Base-by-base conservation (phyloP, 2,888 invertebrate species). In the Shargacucullia verbasci region DNA sequence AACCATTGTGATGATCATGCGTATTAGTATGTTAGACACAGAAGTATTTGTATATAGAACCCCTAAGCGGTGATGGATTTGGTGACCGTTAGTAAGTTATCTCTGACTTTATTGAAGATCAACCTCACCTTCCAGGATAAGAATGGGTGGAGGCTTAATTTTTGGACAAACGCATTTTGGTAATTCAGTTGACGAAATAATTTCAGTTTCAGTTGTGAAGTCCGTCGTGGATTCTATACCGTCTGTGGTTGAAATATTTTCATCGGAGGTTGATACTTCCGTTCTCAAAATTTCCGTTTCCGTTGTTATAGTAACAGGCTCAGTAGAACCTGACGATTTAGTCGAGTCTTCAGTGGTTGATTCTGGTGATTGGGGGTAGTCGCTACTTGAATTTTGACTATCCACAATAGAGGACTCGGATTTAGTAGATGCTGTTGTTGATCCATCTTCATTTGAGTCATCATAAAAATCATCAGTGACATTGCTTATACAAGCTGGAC, bases 71-170 rank as follows among this genome's bases (percentile, higher is more conserved):
- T 84, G 85, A 87, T 89, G 82, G 67, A 73, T 78, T 80, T 81
- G 75, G 83, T 90, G 90, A 85, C 76, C 63, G 87, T 93, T 93
- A 93, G 91, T 92, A 82, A 79, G 87, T 92, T 91, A 91, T 85
- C 79, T 76, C 79, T 80, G 80, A 82, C 84, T 76, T 75, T 84
- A 85, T 79, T 85, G 78, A 83, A 85, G 77, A 84, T 84, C 79
- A 79, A 89, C 92, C 95, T 95, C 96, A 97, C 97, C 97, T 97
- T 97, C 97, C 86, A 97, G 95, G 86, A 97, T 97, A 83, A 97
- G 95, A 92, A 97, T 97, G 88, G 97, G 95, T 92, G 95, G 95
- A 86, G 90, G 90, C 83, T 82, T 86, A 84, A 93, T 78, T 85
- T 92, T 92, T 81, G 93, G 94, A 80, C 94, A 94, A 73, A 89